phyloP scores from a whole-genome alignment of 2,113 vertebrate genomes.

The Oncorhynchus tshawytscha region DNA sequence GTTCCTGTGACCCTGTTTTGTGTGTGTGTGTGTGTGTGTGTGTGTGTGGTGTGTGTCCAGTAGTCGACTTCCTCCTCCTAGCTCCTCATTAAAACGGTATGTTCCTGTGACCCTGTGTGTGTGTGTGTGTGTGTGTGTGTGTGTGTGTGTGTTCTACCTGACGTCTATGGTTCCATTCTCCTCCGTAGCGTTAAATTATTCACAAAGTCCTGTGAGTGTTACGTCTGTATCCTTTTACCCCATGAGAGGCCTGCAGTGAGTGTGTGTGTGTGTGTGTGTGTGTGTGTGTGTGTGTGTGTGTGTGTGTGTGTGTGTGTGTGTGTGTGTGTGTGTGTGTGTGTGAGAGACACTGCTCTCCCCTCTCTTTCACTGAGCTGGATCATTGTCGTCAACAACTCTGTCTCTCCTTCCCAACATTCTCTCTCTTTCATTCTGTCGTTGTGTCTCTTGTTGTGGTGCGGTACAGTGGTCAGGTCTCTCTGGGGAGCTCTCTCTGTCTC shows the following conservation, averaged over 20 bases:
- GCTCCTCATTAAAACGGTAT: constrained; percentile 78
- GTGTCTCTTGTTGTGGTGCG: constrained; percentile 12
- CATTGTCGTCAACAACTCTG: constrained; percentile 34
- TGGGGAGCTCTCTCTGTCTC: too few relatives aligned
- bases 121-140: too few relatives aligned
- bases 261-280: constrained; percentile 26
- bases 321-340: too few relatives aligned
- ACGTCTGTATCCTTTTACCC: constrained; percentile 71
- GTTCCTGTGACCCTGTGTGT: constrained; percentile 57
- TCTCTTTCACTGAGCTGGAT: constrained; percentile 38
- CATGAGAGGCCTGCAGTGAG: constrained; percentile 35
- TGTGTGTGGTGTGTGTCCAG: not conserved
- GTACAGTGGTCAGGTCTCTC: not conserved
- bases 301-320: too few relatives aligned
- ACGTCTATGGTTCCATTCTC: constrained; percentile 68
- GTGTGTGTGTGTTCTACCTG: constrained; percentile 15
- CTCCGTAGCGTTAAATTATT: constrained; percentile 83
- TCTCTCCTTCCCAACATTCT: not conserved
- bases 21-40: constrained; percentile 5
- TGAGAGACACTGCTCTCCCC: constrained; percentile 46
- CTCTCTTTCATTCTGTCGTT: constrained; percentile 3
- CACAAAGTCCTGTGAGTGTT: constrained; percentile 67
- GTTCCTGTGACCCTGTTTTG: constrained; percentile 41
- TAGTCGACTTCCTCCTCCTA: constrained; percentile 26
- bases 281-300: too few relatives aligned